Percentiles rank a stretch among this genome's conserved stretches.
phyloP scores from a whole-genome alignment of 2,113 vertebrate species.

The Neopipo cinnamomea region DNA sequence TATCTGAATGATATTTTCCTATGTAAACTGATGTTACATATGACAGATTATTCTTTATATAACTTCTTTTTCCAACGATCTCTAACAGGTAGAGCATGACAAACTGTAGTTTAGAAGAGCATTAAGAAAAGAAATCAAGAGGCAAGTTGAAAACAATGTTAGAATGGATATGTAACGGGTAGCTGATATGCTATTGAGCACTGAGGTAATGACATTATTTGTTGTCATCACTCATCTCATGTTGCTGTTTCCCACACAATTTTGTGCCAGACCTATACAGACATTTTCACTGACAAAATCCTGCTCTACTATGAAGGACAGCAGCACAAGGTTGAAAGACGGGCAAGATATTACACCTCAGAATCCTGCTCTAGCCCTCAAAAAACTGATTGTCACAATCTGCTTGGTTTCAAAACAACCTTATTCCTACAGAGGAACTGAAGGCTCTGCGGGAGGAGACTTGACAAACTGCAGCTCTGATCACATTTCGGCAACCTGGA shows the following conservation, averaged over 20 bases:
- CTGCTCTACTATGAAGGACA: constrained; percentile 6
- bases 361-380: constrained; percentile 36
- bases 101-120: constrained; percentile 40
- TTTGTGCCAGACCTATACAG: background rate
- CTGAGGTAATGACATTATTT: constrained; percentile 90
- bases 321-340: constrained; percentile 27
- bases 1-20: constrained; percentile 65
- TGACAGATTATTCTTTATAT: constrained; percentile 69
- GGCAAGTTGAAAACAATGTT: constrained; percentile 44
- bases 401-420: constrained; percentile 13
- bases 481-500: constrained; percentile 29
- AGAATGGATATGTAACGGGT: constrained; percentile 66
- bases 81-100: constrained; percentile 62
- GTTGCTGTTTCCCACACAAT: constrained; percentile 13
- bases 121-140: constrained; percentile 64
- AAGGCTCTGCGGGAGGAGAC: background rate
- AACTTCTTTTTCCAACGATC: constrained; percentile 28
- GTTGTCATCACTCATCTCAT: constrained; percentile 84
- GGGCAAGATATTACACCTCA: constrained; percentile 50
- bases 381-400: constrained; percentile 54
- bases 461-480: background rate
- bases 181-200: constrained; percentile 87
- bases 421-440: constrained; percentile 5
- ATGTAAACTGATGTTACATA: constrained; percentile 74
- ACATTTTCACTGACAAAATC: background rate